Evolutionary conservation across 2,888 invertebrate species (phyloP).

Genomic region (Catocala sponsa): DNA sequence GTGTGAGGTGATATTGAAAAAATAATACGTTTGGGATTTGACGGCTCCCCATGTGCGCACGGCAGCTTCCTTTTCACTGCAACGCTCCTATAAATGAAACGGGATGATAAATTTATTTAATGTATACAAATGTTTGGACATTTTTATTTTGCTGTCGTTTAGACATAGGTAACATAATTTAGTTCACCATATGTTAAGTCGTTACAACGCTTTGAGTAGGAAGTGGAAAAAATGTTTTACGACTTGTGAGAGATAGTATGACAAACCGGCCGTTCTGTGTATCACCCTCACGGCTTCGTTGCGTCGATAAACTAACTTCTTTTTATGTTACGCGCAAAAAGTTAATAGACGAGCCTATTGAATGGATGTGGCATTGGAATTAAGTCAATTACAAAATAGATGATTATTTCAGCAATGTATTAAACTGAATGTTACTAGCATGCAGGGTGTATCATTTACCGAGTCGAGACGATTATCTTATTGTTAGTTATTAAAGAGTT

Average conservation of each 20-base stretch:
- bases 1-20: conserved; percentile 84
- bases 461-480: background rate
- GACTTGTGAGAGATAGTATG: conserved; percentile 81
- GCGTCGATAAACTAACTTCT: conserved; percentile 65
- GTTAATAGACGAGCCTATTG: conserved; percentile 64
- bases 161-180: conserved; percentile 87
- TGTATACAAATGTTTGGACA: conserved; percentile 88
- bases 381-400: conserved; percentile 53
- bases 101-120: conserved; percentile 88
- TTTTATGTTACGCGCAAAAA: conserved; percentile 58
- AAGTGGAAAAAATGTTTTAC: conserved; percentile 86
- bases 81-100: conserved; percentile 78
- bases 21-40: conserved; percentile 87
- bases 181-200: conserved; percentile 86
- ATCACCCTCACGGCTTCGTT: conserved; percentile 55
- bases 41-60: conserved; percentile 84
- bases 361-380: conserved; percentile 59
- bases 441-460: background rate
- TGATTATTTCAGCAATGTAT: conserved; percentile 30
- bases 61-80: conserved; percentile 85
- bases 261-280: conserved; percentile 73
- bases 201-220: conserved; percentile 81
- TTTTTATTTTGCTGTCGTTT: conserved; percentile 87
- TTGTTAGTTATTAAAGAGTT: conserved; percentile 18
- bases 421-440: background rate